Base-by-base conservation (phyloP, 2,888 invertebrate genomes). In the Brenthis ino region DNA sequence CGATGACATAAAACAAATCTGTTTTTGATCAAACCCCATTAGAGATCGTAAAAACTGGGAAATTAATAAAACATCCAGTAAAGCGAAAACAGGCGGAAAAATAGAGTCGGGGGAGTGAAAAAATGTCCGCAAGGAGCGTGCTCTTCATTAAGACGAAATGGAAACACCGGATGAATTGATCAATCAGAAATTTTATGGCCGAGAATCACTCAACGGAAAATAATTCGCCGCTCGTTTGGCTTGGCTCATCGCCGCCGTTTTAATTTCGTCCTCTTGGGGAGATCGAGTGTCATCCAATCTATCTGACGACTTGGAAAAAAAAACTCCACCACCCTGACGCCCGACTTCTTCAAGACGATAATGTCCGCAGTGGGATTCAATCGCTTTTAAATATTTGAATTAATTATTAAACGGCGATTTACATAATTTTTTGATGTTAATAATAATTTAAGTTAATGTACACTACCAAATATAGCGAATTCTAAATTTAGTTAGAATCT, bases 271-370 rank as follows among this genome's bases (percentile, higher is more conserved):
- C 88, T 89, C 90, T 88, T 82, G 88, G 91, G 88, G 90, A 89
- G 91, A 91, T 93, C 91, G 91, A 89, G 92, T 93, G 91, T 91
- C 92, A 88, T 93, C 90, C 91, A 91, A 93, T 93, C 91, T 93
- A 89, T 91, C 88, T 88, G 90, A 87, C 87, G 88, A 85, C 85
- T 87, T 72, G 80, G 79, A 80, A 81, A 85, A 87, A 88, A 89
- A 87, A 88, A 84, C 81, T 76, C 79, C 78, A 77, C 80, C 81
- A 80, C 78, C 79, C 79, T 58, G 65, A 54, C 69, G 64, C 72
- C 74, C 73, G 83, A 83, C 84, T 82, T 81, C 78, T 79, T 76
- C 71, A 74, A 79, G 81, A 82, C 83, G 85, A 84, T 88, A 88
- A 88, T 86, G 84, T 84, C 80, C 86, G 83, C 82, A 80, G 76